Evolutionary conservation across 2,888 invertebrate species (phyloP).

Genomic region (Cepaea hortensis): DNA sequence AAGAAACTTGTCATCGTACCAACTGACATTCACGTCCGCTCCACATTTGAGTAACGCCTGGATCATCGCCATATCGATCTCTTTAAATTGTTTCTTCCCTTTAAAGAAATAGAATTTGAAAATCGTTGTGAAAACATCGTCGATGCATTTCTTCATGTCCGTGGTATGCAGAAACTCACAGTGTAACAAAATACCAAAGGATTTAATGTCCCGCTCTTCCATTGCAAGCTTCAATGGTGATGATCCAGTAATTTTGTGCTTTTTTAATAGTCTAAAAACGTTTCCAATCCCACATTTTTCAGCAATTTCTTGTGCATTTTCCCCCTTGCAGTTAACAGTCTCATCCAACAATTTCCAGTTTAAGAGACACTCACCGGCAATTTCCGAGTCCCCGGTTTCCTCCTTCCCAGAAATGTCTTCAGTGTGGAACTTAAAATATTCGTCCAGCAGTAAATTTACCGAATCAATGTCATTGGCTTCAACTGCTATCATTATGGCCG

Average conservation of each 20-base stretch:
- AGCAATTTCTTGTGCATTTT: conserved; percentile 3
- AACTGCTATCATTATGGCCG: conserved; percentile 19
- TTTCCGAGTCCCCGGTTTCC: no score
- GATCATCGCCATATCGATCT: not conserved
- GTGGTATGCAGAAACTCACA: not conserved
- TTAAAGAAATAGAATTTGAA: not conserved
- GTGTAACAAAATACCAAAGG: not conserved
- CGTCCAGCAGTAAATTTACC: not conserved
- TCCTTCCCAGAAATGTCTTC: no score
- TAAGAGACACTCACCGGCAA: not conserved
- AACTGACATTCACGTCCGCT: not conserved
- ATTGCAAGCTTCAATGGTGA: not conserved
- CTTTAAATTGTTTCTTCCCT: not conserved
- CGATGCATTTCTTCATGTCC: not conserved
- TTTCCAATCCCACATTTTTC: conserved; percentile 10
- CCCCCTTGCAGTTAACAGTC: not conserved
- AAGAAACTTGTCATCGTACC: not conserved
- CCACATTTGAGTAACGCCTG: not conserved
- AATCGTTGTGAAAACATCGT: not conserved
- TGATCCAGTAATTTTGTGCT: no score
- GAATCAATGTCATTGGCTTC: not conserved
- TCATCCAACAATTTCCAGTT: not conserved
- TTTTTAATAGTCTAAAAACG: not conserved
- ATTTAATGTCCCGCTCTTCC: not conserved
- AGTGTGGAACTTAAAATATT: not conserved